Base-by-base conservation (phyloP, 2,888 invertebrate genomes). In the Notodonta ziczac region DNA sequence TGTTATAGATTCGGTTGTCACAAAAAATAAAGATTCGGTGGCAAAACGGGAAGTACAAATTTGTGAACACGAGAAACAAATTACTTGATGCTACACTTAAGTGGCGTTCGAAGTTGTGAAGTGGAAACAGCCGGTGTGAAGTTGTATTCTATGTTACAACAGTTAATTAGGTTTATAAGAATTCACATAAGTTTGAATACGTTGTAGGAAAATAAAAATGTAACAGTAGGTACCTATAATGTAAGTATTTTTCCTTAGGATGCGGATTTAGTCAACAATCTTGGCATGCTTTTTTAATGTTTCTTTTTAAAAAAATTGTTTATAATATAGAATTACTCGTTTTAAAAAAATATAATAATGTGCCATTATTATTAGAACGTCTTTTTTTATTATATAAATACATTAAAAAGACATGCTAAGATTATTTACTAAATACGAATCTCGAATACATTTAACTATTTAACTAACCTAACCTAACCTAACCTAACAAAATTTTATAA, bases 31-130 rank as follows among this genome's bases (percentile, higher is more conserved):
- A 71, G 74, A 74, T 79, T 73, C 69, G 72, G 70, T 72, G 80
- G 82, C 84, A 85, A 85, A 83, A 80, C 86, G 88, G 88, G 87
- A 87, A 84, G 79, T 85, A 90, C 89, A 88, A 91, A 93, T 92
- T 89, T 78, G 85, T 80, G 86, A 88, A 90, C 91, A 90, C 83
- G 82, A 87, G 83, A 91, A 90, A 89, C 91, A 91, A 90, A 93
- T 93, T 92, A 91, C 83, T 83, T 74, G 67, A 80, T 78, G 77
- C 48, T 42, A 74, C 44, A 74, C 75, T 73, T 66, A 65, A 74
- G 73, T 66, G 74, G 67, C 73, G 70, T 65, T 63, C 57, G 53
- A 54, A 54, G 63, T 59, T 59, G 62, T 84, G 76, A 84, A 92
- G 91, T 91, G 90, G 89, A 88, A 87, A 84, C 91, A 90, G 82